Evolutionary conservation across 2,797 vertebrate species (phyloP).

Genomic region (Sarcophilus harrisii): DNA sequence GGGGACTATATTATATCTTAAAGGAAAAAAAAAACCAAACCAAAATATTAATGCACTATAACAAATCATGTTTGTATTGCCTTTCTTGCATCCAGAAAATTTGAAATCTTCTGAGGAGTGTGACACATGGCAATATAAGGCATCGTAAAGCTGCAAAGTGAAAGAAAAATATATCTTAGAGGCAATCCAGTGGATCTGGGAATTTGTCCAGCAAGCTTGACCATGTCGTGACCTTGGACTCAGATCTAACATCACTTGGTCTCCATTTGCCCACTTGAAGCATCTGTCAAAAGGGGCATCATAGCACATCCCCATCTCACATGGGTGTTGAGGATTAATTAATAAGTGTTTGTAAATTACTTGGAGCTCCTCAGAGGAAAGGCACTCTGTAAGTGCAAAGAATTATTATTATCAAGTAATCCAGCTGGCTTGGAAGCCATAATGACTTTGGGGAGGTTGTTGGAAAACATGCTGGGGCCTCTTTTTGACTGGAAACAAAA

Average conservation of each 20-base stretch:
- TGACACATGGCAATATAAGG: neutral
- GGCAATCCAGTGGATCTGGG: neutral
- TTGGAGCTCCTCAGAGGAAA: slow-evolving; percentile 68
- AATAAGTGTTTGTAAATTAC: slow-evolving; percentile 61
- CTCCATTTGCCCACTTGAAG: slow-evolving; percentile 35
- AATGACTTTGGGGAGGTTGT: slow-evolving; percentile 57
- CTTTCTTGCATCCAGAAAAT: neutral
- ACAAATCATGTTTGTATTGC: neutral
- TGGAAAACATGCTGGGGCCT: neutral
- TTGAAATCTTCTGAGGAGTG: neutral
- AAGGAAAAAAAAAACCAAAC: neutral
- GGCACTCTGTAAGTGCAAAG: slow-evolving; percentile 63
- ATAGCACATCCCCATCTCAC: slow-evolving; percentile 43
- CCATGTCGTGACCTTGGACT: slow-evolving; percentile 52
- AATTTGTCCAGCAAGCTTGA: neutral
- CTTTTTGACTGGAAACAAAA: slow-evolving; percentile 3
- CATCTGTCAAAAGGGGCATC: slow-evolving; percentile 52
- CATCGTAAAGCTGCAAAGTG: rapidly evolving
- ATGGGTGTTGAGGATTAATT: slow-evolving; percentile 73
- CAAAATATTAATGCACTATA: neutral
- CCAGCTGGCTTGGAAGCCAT: slow-evolving; percentile 20
- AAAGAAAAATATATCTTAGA: neutral
- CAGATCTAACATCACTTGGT: slow-evolving; percentile 38
- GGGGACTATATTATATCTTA: neutral
- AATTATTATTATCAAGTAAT: slow-evolving; percentile 65